Conservation (phyloP, 2,797 vertebrate species). For the Oryzias sinensis region DNA sequence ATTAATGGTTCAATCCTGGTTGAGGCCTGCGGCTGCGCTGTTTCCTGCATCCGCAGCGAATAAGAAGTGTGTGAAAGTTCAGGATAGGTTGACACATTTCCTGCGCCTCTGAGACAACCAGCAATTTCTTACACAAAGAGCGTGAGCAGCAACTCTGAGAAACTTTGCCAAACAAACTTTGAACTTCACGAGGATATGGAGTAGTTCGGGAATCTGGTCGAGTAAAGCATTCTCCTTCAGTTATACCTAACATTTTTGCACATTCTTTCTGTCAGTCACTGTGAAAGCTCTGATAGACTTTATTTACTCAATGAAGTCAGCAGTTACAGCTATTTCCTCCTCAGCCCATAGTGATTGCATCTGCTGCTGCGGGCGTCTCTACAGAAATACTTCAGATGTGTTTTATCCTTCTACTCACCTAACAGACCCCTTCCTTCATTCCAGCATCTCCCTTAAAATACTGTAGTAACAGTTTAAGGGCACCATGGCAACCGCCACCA, state of each 20-base stretch:
- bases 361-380: not conserved
- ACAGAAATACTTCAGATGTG: not conserved
- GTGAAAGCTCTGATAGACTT: too few species aligned
- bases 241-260: too few species aligned
- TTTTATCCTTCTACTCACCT: not conserved
- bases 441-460: constrained; percentile 1
- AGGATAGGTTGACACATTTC: constrained; percentile 81
- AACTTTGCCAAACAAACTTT: constrained; percentile 79
- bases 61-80: constrained; percentile 70
- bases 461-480: constrained; percentile 2
- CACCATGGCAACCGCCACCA: not conserved
- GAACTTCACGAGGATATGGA: not conserved
- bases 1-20: constrained; percentile 84
- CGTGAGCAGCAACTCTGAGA: constrained; percentile 79
- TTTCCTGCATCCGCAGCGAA: constrained; percentile 81
- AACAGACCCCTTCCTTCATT: not conserved
- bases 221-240: too few species aligned
- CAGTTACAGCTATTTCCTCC: too few species aligned
- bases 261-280: too few species aligned
- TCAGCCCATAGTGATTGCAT: not conserved
- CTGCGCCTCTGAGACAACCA: constrained; percentile 79
- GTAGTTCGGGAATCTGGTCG: not conserved
- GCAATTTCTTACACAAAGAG: constrained; percentile 80
- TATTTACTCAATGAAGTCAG: too few species aligned
- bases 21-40: constrained; percentile 83